Conservation (phyloP, 1,140 invertebrate genomes). For the Dreissena polymorpha region DNA sequence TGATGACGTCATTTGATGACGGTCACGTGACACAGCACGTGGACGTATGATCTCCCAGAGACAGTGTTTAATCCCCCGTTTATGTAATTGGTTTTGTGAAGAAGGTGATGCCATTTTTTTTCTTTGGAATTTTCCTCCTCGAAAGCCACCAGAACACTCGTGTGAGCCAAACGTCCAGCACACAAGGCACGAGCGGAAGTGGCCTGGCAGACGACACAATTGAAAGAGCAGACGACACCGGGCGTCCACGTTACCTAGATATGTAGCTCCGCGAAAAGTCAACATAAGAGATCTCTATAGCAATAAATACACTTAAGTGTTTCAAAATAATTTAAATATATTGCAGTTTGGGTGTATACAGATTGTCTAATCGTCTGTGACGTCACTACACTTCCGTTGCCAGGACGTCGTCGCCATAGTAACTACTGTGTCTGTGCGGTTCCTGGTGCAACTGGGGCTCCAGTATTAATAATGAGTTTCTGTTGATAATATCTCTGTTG, state of each 20-base stretch:
- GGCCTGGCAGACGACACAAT: slow-evolving; percentile 21
- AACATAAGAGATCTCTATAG: slow-evolving; percentile 41
- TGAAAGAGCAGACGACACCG: slow-evolving; percentile 26
- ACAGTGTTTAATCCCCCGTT: slow-evolving; percentile 50
- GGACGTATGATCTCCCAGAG: slow-evolving; percentile 46
- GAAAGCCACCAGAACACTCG: slow-evolving; percentile 1
- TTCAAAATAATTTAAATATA: slow-evolving; percentile 57
- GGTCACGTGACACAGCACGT: slow-evolving; percentile 38
- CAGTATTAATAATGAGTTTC: slow-evolving; percentile 60
- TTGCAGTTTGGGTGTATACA: slow-evolving; percentile 39
- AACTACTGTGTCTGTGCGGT: slow-evolving; percentile 51
- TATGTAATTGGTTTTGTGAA: slow-evolving; percentile 35
- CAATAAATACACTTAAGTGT: slow-evolving; percentile 55
- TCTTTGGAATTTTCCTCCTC: slow-evolving; percentile 41
- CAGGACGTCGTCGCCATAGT: slow-evolving; percentile 66
- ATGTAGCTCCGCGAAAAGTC: slow-evolving; percentile 48
- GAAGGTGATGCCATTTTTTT: slow-evolving; percentile 48
- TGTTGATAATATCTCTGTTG: slow-evolving; percentile 61
- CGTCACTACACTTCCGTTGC: slow-evolving; percentile 69
- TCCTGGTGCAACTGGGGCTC: slow-evolving; percentile 56
- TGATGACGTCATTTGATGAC: slow-evolving; percentile 56
- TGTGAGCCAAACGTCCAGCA: slow-evolving; percentile 28
- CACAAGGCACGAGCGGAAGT: slow-evolving; percentile 44
- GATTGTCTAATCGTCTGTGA: slow-evolving; percentile 47
- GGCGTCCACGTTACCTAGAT: slow-evolving; percentile 18